Evolutionary conservation across 2,113 vertebrate genomes (phyloP).

Genomic region (Pomatostomus ruficeps): DNA sequence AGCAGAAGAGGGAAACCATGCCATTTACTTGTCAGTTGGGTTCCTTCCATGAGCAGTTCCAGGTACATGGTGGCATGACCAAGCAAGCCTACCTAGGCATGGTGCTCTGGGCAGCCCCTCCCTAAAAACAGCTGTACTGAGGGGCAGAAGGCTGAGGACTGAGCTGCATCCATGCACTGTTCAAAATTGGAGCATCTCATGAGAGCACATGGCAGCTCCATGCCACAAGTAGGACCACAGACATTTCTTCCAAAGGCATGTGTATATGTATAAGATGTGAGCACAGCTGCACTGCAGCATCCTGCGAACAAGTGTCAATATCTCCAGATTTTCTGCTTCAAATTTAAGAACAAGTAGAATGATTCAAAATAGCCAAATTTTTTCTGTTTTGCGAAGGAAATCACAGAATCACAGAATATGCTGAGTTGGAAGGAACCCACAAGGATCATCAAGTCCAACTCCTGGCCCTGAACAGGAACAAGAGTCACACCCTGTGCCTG

Average conservation of each 20-base stretch:
- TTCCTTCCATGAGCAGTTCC: background rate
- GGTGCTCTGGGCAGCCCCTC: background rate
- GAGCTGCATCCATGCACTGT: background rate
- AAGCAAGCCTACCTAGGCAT: background rate
- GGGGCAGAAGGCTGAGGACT: background rate
- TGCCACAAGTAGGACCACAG: background rate
- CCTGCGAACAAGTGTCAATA: background rate
- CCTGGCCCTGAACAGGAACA: background rate
- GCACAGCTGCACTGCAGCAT: background rate
- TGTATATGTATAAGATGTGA: background rate
- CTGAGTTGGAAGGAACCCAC: background rate
- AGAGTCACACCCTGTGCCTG: background rate
- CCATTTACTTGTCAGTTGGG: background rate
- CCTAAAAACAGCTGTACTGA: background rate
- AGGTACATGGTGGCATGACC: fast-evolving
- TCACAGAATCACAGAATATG: background rate
- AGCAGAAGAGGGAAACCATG: background rate
- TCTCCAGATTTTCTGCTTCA: background rate
- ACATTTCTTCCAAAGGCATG: background rate
- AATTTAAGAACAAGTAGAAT: background rate
- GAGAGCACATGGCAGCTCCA: background rate
- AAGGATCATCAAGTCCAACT: background rate
- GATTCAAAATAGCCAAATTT: background rate
- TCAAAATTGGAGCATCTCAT: background rate
- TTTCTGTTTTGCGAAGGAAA: background rate